Base-by-base conservation (phyloP, 1,140 invertebrate genomes). In the Fopius arisanus region DNA sequence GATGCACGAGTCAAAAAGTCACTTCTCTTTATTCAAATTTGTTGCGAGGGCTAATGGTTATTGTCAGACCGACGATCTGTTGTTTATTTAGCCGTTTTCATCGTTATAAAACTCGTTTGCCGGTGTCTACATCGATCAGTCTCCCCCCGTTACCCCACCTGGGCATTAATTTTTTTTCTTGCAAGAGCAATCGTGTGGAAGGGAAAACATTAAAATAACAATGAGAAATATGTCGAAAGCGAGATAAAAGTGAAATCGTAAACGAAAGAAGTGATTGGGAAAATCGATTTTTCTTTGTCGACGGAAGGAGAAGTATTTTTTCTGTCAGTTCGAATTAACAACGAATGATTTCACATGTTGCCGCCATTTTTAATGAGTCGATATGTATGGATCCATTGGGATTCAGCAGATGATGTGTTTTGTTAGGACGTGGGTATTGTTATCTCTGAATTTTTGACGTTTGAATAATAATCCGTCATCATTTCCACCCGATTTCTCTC, bases 141-240 rank as follows among this genome's bases (percentile, higher is more conserved):
- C 14, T 14, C 14, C 16, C 14, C 62, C 29, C 62, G 1, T 4
- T 29, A n/a, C 16, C 33, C n/a, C 28, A 65, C 62, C 28, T 31
- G 62, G 54, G 29, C 16, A 62, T 62, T 26, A 7, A 28, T 6
- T n/a, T 65, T 65, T n/a, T 65, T 65, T n/a, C 5, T 23, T 59
- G 23, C 23, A 0, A 43, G 26, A 29, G 59, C 37, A 65, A 72
- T 19, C 2, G 28, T 40, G 68, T 37, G 68, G 51, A 43, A 70
- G n/a, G 23, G 21, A 7, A n/a, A 65, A 67, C 33, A 67, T 72
- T 66, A 72, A 72, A 66, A 66, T 48, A 33, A 72, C 70, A 72
- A 72, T 66, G 48, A 72, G n/a, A 16, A n/a, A 2, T 3, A 48
- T 40, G 23, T 16, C 3, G 21, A 41, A 63, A 54, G 26, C 40